Conservation (phyloP, 2,888 invertebrate genomes). For the Euplagia quadripunctaria region DNA sequence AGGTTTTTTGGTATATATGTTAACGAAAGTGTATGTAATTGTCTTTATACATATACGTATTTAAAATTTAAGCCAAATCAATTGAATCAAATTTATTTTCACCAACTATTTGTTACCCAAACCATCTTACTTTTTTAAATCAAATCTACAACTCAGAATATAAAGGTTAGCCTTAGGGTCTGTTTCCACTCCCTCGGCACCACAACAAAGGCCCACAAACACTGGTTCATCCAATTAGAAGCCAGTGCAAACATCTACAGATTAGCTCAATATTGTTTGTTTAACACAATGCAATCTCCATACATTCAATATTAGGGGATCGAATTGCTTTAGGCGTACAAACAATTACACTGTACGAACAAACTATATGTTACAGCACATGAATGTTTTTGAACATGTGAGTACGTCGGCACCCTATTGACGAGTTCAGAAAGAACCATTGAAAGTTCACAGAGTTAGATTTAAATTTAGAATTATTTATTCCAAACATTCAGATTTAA, state of each 20-base stretch:
- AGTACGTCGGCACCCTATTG: not conserved
- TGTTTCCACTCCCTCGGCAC: not conserved
- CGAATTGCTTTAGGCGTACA: constrained; percentile 34
- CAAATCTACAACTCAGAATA: constrained; percentile 23
- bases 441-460: not conserved
- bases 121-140: constrained; percentile 40
- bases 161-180: constrained; percentile 5
- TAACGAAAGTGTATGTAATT: too few species aligned
- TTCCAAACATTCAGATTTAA: not conserved
- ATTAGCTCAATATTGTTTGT: constrained; percentile 75
- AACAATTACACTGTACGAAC: constrained; percentile 38
- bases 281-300: constrained; percentile 71
- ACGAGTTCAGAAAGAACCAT: not conserved
- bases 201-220: constrained; percentile 63
- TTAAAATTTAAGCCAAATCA: too few species aligned
- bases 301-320: constrained; percentile 68
- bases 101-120: not conserved
- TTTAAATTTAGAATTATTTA: not conserved
- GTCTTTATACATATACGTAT: too few species aligned
- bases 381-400: constrained; percentile 1
- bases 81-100: not conserved
- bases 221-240: constrained; percentile 68
- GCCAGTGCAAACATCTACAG: constrained; percentile 65
- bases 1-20: too few species aligned
- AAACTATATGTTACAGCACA: constrained; percentile 7